A percentile compares a stretch with the other conserved stretches of the same genome.
Conservation (phyloP, 2,113 vertebrate genomes). For the Halcyon malimbica region DNA sequence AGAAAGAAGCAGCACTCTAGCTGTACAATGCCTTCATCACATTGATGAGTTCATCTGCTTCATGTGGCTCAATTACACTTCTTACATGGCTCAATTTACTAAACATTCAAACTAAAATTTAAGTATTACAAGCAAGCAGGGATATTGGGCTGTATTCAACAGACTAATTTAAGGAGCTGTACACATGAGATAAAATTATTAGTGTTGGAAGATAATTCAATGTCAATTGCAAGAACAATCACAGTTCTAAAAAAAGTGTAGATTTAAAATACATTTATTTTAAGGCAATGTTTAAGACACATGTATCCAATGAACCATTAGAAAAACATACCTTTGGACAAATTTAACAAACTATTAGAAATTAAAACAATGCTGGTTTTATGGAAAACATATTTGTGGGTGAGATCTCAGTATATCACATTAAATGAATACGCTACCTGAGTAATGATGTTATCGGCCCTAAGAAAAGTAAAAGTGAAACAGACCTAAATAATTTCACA, state of each 20-base stretch:
- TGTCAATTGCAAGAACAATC: neutral
- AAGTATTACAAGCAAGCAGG: neutral
- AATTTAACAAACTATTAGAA: neutral
- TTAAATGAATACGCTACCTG: neutral
- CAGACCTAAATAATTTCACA: neutral
- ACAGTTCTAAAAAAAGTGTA: neutral
- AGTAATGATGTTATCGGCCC: neutral
- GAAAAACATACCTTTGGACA: neutral
- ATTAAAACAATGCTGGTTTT: neutral
- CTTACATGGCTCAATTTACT: neutral
- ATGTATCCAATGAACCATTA: neutral
- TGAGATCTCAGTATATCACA: neutral
- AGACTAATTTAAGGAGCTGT: neutral
- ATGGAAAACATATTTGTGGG: neutral
- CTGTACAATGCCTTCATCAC: neutral
- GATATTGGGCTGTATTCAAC: neutral
- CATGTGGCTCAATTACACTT: neutral
- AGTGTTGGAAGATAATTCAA: neutral
- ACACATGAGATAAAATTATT: neutral
- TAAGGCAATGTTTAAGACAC: neutral
- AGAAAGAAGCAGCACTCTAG: neutral
- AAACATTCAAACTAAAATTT: neutral
- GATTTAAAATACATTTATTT: neutral
- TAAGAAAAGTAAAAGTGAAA: neutral
- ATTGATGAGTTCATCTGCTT: neutral